Conservation (phyloP, 1,140 invertebrate species). For the Spodoptera litura region DNA sequence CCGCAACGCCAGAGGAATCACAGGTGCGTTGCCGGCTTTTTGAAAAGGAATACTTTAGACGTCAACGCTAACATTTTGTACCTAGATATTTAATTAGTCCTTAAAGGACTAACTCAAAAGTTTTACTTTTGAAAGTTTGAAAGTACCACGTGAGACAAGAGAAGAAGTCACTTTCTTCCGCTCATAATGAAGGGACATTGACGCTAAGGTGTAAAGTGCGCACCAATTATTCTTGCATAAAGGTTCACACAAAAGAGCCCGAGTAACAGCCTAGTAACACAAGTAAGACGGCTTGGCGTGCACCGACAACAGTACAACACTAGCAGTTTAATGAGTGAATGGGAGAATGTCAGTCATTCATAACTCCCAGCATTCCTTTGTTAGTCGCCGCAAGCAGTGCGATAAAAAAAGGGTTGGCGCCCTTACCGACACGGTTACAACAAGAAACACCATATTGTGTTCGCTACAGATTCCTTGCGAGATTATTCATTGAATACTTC, state of each 20-base stretch:
- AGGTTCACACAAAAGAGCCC: not conserved
- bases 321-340: conserved; percentile 56
- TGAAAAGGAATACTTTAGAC: no score
- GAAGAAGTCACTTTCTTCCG: not conserved
- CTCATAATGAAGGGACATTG: not conserved
- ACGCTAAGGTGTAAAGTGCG: not conserved
- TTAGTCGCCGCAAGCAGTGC: conserved; percentile 57
- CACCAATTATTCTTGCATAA: not conserved
- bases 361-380: conserved; percentile 66
- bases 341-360: conserved; percentile 70
- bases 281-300: conserved; percentile 11
- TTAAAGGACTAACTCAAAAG: no score
- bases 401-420: conserved; percentile 57
- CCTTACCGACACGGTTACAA: conserved; percentile 43
- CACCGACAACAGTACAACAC: conserved; percentile 36
- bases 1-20: no score
- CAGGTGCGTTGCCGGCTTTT: no score
- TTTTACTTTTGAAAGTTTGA: no score
- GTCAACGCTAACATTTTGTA: no score
- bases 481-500: conserved; percentile 1
- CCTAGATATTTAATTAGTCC: no score
- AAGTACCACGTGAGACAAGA: not conserved
- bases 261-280: not conserved
- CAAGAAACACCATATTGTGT: conserved; percentile 20
- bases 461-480: not conserved